Base-by-base conservation (phyloP, 2,113 vertebrate genomes). In the Clarias macrocephalus region DNA sequence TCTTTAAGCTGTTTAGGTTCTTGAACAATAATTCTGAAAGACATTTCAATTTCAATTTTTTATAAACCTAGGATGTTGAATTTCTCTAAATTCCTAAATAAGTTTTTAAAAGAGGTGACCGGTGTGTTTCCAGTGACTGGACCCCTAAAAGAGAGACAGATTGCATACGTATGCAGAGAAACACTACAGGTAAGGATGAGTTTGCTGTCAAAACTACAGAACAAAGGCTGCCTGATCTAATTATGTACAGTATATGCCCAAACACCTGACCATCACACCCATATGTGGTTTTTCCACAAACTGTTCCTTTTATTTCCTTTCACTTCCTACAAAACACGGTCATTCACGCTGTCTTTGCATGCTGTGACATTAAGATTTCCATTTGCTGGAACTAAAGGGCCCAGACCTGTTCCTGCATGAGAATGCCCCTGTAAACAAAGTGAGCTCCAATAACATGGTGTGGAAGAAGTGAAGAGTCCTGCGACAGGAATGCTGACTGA, bases 111-210 rank as follows among this genome's bases (percentile, higher is more conserved):
- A 83, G 18, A 65, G 48, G 25, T 25, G 54, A 59, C 54, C 84
- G 19, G 81, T 88, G 62, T 88, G 86, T 81, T 90, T 88, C 21
- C 91, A 96, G 95, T 94, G 76, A 95, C 95, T 0, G 95, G 95
- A 21, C 95, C 95, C n/a, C 89, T 96, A 87, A 93, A 95, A 65
- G 95, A 96, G 81, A 93, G 92, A 82, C 95, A 96, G 93, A 96
- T 96, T 10, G 95, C 95, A 42, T 96, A 94, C n/a, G 91, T 96
- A 48, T 95, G 95, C 88, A 91, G 95, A 60, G 95, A 96, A 87
- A 95, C 95, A 0, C 91, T 96, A 42, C 95, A 96, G 95, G 95
- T 96, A 91, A 83, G 87, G 21, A 82, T 54, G 33, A 3, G 15
- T n/a, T 25, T 12, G 37, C 33, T 52, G 1, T 33, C 28, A 28